phyloP scores from a whole-genome alignment of 2,888 invertebrate species.

The Amorpha juglandis region DNA sequence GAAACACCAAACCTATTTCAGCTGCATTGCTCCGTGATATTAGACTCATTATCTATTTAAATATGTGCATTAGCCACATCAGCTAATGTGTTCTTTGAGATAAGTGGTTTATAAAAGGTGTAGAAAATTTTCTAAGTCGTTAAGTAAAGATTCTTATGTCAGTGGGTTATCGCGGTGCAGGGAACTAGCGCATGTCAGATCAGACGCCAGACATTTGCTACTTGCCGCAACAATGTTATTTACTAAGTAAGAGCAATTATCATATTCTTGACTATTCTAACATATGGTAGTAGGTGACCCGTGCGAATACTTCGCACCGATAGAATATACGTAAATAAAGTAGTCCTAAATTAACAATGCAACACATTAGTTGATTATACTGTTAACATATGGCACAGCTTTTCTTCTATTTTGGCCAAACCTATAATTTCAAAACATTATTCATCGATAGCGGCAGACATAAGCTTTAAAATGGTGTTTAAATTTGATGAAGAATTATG shows the following conservation, averaged over 20 bases:
- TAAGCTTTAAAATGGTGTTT: no score
- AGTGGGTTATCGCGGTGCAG: slow-evolving; percentile 58
- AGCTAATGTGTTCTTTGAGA: slow-evolving; percentile 6
- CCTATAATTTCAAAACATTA: no score
- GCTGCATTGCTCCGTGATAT: neutral
- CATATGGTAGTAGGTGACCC: no score
- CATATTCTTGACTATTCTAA: no score
- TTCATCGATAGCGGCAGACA: no score
- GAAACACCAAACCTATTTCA: neutral
- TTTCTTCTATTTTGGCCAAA: no score
- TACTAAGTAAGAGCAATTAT: slow-evolving; percentile 17
- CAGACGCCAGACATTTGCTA: slow-evolving; percentile 52
- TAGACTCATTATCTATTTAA: neutral
- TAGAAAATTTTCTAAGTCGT: slow-evolving; percentile 31
- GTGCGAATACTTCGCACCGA: no score
- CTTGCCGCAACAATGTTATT: slow-evolving; percentile 55
- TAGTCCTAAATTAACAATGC: no score
- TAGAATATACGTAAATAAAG: no score
- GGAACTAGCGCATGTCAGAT: slow-evolving; percentile 71
- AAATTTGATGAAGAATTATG: no score
- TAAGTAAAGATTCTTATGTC: slow-evolving; percentile 37
- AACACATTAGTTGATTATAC: no score
- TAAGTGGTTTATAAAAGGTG: neutral
- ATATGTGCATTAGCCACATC: neutral
- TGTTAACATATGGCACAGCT: no score